Percentiles rank a stretch among this genome's conserved stretches.
Conservation (phyloP, 2,113 vertebrate genomes). For the Tachysurus vachellii region DNA sequence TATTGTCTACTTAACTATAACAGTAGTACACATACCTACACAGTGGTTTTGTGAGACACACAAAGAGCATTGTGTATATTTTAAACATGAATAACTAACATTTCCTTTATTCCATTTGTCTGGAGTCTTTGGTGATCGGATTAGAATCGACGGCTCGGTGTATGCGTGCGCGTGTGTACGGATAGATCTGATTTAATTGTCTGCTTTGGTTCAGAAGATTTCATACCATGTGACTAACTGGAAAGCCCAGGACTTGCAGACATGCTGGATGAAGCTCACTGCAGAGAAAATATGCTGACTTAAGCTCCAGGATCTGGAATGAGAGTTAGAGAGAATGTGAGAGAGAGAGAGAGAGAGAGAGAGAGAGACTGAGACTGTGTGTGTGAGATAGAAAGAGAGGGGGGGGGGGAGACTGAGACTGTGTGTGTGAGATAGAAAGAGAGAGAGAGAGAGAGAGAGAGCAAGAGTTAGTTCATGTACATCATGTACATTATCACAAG, state of each 20-base stretch:
- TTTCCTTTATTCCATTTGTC: background rate
- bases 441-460: slow-evolving; percentile 8
- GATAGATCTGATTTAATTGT: slow-evolving; percentile 13
- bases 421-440: slow-evolving; percentile 3
- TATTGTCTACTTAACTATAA: background rate
- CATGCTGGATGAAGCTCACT: background rate
- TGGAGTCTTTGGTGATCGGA: background rate
- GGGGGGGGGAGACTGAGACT: background rate
- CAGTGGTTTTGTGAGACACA: background rate
- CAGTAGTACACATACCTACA: background rate
- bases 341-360: background rate
- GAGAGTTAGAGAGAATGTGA: background rate
- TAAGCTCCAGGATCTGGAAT: slow-evolving; percentile 22
- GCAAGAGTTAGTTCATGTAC: background rate
- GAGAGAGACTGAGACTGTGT: background rate
- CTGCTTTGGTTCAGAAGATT: slow-evolving; percentile 11
- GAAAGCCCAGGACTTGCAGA: slow-evolving; percentile 42
- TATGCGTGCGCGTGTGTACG: background rate
- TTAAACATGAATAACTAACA: background rate
- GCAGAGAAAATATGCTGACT: slow-evolving; percentile 41
- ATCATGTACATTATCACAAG: background rate
- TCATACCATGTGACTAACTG: slow-evolving; percentile 55
- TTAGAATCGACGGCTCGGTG: background rate
- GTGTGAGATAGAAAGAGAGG: background rate
- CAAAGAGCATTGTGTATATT: background rate